These are phyloP conservation scores for Procavia capensis DNA, from an alignment of 2,113 vertebrate genomes.

Conservation along the genomic window DNA sequence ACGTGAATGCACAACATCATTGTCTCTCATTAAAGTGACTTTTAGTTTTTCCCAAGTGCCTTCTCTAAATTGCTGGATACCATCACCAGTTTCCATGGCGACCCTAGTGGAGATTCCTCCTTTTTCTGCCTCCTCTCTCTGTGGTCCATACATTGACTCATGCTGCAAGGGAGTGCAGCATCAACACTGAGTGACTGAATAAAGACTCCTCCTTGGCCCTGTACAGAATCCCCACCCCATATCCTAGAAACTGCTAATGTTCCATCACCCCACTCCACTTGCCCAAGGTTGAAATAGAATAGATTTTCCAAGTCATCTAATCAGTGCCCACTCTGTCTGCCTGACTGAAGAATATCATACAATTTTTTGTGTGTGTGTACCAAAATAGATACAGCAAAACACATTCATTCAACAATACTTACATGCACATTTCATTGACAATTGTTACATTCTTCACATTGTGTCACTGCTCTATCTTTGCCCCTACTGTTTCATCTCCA, in stretches of 20 bases:
- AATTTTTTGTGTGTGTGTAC: not conserved
- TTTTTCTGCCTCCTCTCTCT: not conserved
- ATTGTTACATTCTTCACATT: not conserved
- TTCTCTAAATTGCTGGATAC: not conserved
- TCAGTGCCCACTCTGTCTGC: too few relatives aligned
- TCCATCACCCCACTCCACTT: not conserved
- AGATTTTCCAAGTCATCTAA: not conserved
- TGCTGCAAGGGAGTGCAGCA: not conserved
- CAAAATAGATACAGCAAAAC: not conserved
- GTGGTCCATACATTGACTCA: too few relatives aligned
- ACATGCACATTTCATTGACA: not conserved
- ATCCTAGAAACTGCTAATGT: not conserved
- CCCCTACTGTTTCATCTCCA: not conserved
- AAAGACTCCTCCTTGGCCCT: not conserved
- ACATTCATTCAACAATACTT: not conserved
- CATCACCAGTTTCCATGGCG: not conserved
- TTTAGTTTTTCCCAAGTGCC: not conserved
- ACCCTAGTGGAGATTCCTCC: too few relatives aligned
- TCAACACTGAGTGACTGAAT: too few relatives aligned
- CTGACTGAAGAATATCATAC: not conserved
- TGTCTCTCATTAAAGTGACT: not conserved
- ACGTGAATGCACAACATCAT: not conserved
- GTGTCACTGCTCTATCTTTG: not conserved
- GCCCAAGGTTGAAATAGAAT: not conserved
- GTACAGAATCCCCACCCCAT: not conserved